Base-by-base conservation (phyloP, 2,113 vertebrate species). In the Mormoops blainvillei region DNA sequence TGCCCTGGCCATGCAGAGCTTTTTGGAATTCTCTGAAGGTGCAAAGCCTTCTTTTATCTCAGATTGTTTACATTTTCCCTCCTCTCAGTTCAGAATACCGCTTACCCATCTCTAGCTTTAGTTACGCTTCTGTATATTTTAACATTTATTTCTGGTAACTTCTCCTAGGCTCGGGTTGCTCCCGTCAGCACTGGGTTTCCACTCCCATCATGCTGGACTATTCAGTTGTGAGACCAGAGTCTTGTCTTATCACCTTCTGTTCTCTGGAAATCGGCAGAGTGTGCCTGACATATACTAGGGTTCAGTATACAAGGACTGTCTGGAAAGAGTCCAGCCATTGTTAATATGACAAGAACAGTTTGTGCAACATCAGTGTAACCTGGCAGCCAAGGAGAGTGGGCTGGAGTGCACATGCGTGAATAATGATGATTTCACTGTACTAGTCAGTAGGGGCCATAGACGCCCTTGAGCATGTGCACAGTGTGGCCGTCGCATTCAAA, bases 141-240 rank as follows among this genome's bases (percentile, higher is more conserved):
- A 38, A 14, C 5, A 11, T 54, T 43, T 33, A 65, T 31, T 48
- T 80, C 26, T 15, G n/a, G 15, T 26, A 38, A 43, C 11, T 70
- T 54, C 38, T 70, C 45, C n/a, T 56, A 26, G 31, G 28, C 45
- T 10, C 3, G 28, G 43, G 31, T 73, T 11, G 22, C 16, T 71
- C 22, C 18, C 7, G 1, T 4, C 12, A 54, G 24, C 15, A n/a
- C 50, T 2, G 56, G 10, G 24, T 63, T 63, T 14, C 24, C 7
- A 26, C 14, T 38, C 18, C 3, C 31, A 3, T 52, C 28, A 10
- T 6, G 1, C 2, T 4, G 48, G 24, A 18, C 16, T 41, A 1
- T 54, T 43, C 31, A 31, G 43, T 0, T 28, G 58, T 22, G 31
- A 63, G 52, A 26, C 12, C 58, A 67, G 56, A 96, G 81, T 31